Percentiles rank a stretch among this genome's conserved stretches.
These are phyloP conservation scores for Clarias fuscus DNA, from an alignment of 2,797 vertebrate species.

Conservation along the genomic window DNA sequence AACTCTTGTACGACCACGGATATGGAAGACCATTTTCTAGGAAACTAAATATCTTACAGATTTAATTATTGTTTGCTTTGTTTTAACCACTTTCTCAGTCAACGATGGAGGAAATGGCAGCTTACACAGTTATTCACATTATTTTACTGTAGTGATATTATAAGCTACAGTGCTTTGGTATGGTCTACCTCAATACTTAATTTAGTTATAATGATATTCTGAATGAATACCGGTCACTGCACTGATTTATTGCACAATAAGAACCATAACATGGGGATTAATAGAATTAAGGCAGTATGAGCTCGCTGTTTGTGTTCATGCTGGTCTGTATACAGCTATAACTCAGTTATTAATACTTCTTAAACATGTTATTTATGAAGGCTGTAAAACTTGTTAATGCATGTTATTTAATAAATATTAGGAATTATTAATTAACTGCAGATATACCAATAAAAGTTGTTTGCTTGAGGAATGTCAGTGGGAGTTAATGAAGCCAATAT, in stretches of 20 bases:
- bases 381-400: not conserved
- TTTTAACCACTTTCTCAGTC: not conserved
- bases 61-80: not conserved
- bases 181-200: not conserved
- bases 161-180: not conserved
- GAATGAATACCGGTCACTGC: not conserved
- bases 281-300: not conserved
- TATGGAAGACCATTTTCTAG: not conserved
- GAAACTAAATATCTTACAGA: not conserved
- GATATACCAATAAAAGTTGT: not conserved
- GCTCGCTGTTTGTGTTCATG: not conserved
- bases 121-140: not conserved
- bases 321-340: not conserved
- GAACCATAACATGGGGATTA: not conserved
- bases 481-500: not conserved
- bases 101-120: not conserved
- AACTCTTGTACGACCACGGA: not conserved
- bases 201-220: not conserved
- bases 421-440: not conserved
- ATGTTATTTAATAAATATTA: not conserved
- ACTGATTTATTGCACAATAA: not conserved
- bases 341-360: not conserved
- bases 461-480: not conserved
- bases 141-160: no score
- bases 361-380: not conserved